These are phyloP conservation scores for Nansenia antarctica DNA, from an alignment of 2,113 vertebrate species.

Conservation along the genomic window DNA sequence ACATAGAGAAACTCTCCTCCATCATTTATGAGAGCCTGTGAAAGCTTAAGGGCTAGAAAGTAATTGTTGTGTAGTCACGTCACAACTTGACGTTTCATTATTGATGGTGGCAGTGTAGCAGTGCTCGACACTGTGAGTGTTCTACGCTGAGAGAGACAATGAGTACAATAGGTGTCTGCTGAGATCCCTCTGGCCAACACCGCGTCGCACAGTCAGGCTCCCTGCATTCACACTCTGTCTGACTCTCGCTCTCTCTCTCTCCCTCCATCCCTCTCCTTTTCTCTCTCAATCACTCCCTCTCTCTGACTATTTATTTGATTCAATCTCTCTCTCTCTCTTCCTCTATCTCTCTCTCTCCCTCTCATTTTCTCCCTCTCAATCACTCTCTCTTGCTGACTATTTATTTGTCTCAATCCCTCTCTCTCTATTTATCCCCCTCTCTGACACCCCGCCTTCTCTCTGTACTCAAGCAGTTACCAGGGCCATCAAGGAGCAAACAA, in stretches of 20 bases:
- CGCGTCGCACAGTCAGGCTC: too few relatives aligned
- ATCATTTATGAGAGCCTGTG: slow-evolving; percentile 57
- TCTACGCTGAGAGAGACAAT: too few relatives aligned
- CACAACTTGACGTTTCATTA: slow-evolving; percentile 59
- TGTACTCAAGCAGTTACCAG: too few relatives aligned
- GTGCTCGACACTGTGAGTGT: too few relatives aligned
- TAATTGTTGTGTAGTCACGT: slow-evolving; percentile 69
- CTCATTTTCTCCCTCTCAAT: slow-evolving; percentile 22
- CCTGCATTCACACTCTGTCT: too few relatives aligned
- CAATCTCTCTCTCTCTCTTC: slow-evolving; percentile 7
- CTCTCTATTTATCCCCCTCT: slow-evolving; percentile 14
- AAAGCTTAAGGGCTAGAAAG: slow-evolving; percentile 59
- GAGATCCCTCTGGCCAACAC: too few relatives aligned
- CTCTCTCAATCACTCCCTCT: background rate
- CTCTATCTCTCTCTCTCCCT: slow-evolving; percentile 8
- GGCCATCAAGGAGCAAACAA: too few relatives aligned
- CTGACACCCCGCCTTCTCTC: slow-evolving; percentile 1
- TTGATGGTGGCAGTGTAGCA: slow-evolving; percentile 41
- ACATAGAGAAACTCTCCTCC: slow-evolving; percentile 37
- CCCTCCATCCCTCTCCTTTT: slow-evolving; percentile 4
- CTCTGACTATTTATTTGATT: too few relatives aligned
- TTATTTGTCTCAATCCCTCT: slow-evolving; percentile 21
- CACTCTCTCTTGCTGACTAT: slow-evolving; percentile 16
- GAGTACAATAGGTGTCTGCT: too few relatives aligned
- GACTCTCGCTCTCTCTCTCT: background rate